These are phyloP conservation scores for Abscondita cerata DNA, from an alignment of 2,888 invertebrate genomes.

Conservation along the genomic window DNA sequence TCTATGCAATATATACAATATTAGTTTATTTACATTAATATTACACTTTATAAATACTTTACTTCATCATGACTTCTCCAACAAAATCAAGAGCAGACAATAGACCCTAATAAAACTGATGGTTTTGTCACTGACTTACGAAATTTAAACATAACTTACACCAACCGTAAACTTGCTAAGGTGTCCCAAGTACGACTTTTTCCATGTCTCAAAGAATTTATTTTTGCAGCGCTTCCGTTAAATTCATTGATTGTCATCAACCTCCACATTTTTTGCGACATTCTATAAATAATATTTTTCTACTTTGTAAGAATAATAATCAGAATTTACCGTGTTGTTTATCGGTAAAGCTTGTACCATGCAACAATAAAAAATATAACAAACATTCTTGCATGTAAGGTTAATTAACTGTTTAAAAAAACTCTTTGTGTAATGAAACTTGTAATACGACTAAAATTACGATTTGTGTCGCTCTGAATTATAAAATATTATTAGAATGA, in stretches of 20 bases:
- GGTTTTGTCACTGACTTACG: neutral
- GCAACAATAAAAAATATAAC: neutral
- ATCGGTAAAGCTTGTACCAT: neutral
- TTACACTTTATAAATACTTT: conserved; percentile 5
- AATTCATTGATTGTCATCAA: neutral
- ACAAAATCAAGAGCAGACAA: conserved; percentile 23
- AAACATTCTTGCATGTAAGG: neutral
- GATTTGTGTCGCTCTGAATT: neutral
- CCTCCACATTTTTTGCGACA: too few relatives aligned
- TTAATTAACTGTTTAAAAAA: neutral
- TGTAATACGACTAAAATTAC: neutral
- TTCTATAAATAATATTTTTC: neutral
- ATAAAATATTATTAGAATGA: neutral
- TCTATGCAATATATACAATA: conserved; percentile 12
- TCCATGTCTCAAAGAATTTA: conserved; percentile 16
- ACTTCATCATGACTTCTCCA: conserved; percentile 18
- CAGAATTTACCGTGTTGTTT: neutral
- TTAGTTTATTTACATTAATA: neutral
- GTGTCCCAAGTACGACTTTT: conserved; percentile 20
- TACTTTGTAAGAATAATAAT: neutral
- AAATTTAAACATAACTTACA: conserved; percentile 15
- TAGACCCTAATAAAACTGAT: conserved; percentile 20
- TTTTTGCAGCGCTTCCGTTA: conserved; percentile 16
- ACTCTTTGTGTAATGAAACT: neutral
- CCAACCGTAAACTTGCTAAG: conserved; percentile 26